phyloP scores from a whole-genome alignment of 2,888 invertebrate species.

The Limenitis camilla region DNA sequence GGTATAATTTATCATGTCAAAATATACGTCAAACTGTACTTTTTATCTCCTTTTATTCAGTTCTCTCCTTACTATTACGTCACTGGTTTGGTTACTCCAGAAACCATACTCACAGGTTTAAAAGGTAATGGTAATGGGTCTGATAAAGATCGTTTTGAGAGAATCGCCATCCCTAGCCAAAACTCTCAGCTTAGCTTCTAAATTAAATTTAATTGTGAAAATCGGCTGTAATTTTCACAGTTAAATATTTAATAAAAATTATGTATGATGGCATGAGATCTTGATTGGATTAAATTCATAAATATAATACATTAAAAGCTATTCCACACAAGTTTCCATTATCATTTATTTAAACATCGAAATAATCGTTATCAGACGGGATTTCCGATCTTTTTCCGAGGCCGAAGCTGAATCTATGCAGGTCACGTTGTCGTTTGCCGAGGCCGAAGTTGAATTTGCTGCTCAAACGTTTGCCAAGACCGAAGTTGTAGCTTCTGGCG shows the following conservation, averaged over 20 bases:
- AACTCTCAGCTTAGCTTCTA: too few relatives aligned
- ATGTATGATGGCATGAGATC: background rate
- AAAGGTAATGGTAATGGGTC: too few relatives aligned
- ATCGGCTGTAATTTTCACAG: constrained; percentile 57
- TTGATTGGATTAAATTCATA: background rate
- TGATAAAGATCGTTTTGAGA: too few relatives aligned
- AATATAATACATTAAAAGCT: background rate
- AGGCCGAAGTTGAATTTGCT: constrained; percentile 74
- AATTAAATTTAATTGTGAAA: constrained; percentile 45
- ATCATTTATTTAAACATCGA: constrained; percentile 45
- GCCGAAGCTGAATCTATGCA: constrained; percentile 72
- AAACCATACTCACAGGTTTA: too few relatives aligned
- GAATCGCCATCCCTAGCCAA: too few relatives aligned
- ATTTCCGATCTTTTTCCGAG: constrained; percentile 69
- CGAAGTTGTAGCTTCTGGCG: constrained; percentile 67
- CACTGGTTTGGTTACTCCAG: too few relatives aligned
- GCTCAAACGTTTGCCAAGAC: constrained; percentile 71
- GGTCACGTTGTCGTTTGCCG: constrained; percentile 70
- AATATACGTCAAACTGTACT: too few relatives aligned
- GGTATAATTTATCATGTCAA: too few relatives aligned
- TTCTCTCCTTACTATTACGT: too few relatives aligned
- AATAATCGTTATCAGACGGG: constrained; percentile 40
- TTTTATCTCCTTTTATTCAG: too few relatives aligned
- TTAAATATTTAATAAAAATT: constrained; percentile 30
- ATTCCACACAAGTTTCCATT: constrained; percentile 24